These are phyloP conservation scores for Atta texana DNA, from an alignment of 1,140 invertebrate genomes.

Conservation along the genomic window DNA sequence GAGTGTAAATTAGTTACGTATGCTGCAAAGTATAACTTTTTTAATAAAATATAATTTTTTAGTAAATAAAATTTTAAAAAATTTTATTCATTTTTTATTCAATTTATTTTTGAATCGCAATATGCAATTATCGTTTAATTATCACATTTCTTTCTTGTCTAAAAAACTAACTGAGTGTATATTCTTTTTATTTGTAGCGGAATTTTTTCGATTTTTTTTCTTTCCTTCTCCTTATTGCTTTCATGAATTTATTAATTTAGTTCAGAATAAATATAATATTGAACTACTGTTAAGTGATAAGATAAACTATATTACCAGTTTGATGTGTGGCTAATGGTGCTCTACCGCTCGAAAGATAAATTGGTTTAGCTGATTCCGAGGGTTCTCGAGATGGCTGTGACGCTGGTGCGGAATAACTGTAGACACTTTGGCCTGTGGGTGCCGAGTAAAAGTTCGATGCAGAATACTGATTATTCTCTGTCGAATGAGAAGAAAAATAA, in stretches of 20 bases:
- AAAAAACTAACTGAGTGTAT: background rate
- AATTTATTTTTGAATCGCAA: background rate
- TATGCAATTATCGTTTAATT: background rate
- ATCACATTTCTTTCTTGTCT: background rate
- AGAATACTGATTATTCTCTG: constrained; percentile 82
- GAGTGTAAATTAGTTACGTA: constrained; percentile 83
- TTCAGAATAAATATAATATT: background rate
- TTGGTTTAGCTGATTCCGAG: constrained; percentile 79
- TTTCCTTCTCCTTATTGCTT: background rate
- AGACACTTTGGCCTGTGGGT: constrained; percentile 79
- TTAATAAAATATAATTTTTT: background rate
- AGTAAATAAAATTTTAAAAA: background rate
- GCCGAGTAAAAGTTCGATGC: constrained; percentile 82
- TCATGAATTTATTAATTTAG: background rate
- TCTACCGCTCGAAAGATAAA: constrained; percentile 81
- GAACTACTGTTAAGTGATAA: background rate
- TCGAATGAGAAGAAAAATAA: constrained; percentile 30
- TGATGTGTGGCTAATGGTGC: constrained; percentile 80
- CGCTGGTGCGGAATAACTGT: constrained; percentile 80
- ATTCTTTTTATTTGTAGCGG: background rate
- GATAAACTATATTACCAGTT: constrained; percentile 68
- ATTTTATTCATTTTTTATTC: background rate
- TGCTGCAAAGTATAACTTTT: constrained; percentile 67
- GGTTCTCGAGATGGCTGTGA: constrained; percentile 82
- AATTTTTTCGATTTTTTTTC: background rate